Evolutionary conservation across 2,888 invertebrate species (phyloP), one percentile per base, ranked within the genome.

Genomic region (Venusia cambrica): DNA sequence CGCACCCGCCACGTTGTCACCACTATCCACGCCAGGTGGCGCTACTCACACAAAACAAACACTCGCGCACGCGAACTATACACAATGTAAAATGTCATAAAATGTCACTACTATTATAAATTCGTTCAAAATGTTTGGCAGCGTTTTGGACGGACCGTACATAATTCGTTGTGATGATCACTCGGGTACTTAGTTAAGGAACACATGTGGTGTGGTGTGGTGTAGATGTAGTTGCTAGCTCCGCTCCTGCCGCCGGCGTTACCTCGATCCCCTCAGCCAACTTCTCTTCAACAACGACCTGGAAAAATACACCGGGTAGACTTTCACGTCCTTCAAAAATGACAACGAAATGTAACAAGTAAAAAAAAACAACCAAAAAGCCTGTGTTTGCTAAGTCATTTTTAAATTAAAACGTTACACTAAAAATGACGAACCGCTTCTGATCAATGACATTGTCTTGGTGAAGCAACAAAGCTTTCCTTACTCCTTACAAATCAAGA

Each of bases 1-100:
- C 73, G 90, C 79, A 84, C 89, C 90, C 90, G 90, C 90, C 90
- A 90, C 89, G 73, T 77, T 89, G 80, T 69, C 76, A 72, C 80
- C 70, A 67, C 75, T 68, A 62, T 46, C 43, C 36, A 68, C 79
- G 77, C 79, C 73, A 74, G 77, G 55, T 65, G 76, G 81, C 83
- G 78, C 63, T 67, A 49, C 54, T 50, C 56, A 56, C 59, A 47
- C 45, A 61, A 62, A 62, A 55, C 63, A 62, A 61, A 58, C 67
- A 65, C 71, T 57, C 60, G 57, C 75, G 65, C 75, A 55, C 73
- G 65, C 66, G 62, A 55, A 62, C 64, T 66, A 67, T 56, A 64
- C 68, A 64, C 65, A 61, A 65, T 64, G 54, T 60, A 62, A 61
- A 71, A 53, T 57, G 57, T 62, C 60, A 54, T 62, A 58, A 60